A percentile compares a stretch with the other conserved stretches of the same genome.
phyloP scores from a whole-genome alignment of 1,140 invertebrate genomes.

The Zaprionus capensis region DNA sequence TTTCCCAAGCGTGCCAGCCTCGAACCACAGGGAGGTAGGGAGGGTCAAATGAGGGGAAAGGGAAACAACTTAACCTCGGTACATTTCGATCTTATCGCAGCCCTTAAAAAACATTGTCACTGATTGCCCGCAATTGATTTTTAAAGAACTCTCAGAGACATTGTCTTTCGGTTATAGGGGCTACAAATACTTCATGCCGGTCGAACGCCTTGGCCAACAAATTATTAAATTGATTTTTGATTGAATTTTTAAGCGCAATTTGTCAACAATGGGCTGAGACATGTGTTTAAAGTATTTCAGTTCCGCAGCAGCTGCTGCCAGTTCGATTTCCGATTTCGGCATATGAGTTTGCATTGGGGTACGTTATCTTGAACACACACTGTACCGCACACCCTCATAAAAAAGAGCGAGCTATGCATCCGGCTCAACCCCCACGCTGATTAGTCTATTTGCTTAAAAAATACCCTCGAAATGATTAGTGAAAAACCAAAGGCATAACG shows the following conservation, averaged over 20 bases:
- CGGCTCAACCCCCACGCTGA: constrained; percentile 70
- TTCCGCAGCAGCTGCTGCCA: constrained; percentile 9
- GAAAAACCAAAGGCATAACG: constrained; percentile 29
- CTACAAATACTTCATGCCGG: constrained; percentile 60
- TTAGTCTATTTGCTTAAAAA: constrained; percentile 76
- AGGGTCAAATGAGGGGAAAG: background rate
- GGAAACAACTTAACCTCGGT: constrained; percentile 6
- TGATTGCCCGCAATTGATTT: constrained; percentile 61
- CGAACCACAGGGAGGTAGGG: constrained; percentile 12
- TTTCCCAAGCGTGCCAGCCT: constrained; percentile 59
- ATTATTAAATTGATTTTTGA: constrained; percentile 72
- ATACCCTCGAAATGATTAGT: constrained; percentile 54
- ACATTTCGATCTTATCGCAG: constrained; percentile 54
- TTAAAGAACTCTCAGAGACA: constrained; percentile 23
- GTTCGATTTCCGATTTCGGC: background rate
- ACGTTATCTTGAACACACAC: constrained; percentile 7
- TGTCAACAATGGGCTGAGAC: constrained; percentile 65
- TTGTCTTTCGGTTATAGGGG: constrained; percentile 49
- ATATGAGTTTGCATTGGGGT: constrained; percentile 12
- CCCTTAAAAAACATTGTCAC: constrained; percentile 46
- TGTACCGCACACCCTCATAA: constrained; percentile 63
- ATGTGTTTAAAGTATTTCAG: constrained; percentile 2
- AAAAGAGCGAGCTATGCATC: constrained; percentile 63
- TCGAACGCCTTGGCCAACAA: constrained; percentile 56
- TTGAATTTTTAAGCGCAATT: constrained; percentile 58